A percentile compares a stretch with the other conserved stretches of the same genome.
These are phyloP conservation scores for Ormyrus thymus DNA, from an alignment of 2,888 invertebrate genomes.

Conservation along the genomic window DNA sequence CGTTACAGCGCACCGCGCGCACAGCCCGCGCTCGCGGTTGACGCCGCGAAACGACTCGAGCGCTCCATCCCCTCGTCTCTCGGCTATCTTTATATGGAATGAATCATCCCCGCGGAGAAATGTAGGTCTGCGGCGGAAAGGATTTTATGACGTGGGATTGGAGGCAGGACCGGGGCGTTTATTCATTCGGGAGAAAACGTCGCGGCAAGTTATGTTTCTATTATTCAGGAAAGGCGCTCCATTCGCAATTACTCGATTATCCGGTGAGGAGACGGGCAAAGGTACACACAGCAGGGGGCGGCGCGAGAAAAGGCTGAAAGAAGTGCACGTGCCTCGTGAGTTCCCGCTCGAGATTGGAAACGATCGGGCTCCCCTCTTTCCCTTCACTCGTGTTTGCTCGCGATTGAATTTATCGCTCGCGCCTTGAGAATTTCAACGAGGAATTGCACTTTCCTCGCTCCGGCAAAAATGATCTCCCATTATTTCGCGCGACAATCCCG, in stretches of 20 bases:
- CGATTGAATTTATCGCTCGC: conserved; percentile 54
- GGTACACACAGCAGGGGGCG: no score
- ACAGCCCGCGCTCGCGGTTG: not conserved
- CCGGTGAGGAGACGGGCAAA: conserved; percentile 36
- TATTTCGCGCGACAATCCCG: conserved; percentile 48
- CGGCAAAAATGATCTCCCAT: conserved; percentile 40
- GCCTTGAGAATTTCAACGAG: conserved; percentile 52
- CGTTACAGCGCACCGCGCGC: no score
- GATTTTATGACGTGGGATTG: conserved; percentile 13
- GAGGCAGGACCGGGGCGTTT: no score
- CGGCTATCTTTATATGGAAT: no score
- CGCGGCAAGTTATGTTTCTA: no score
- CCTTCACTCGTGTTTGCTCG: conserved; percentile 49
- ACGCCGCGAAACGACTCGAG: conserved; percentile 4
- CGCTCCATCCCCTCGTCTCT: no score
- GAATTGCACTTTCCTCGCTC: conserved; percentile 23
- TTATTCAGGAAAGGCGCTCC: no score
- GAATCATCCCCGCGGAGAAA: not conserved
- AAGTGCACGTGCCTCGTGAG: conserved; percentile 23
- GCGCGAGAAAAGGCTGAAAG: not conserved
- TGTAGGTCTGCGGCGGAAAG: not conserved
- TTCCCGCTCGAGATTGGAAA: conserved; percentile 47
- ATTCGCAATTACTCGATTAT: conserved; percentile 44
- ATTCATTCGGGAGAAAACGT: no score
- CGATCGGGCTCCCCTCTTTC: conserved; percentile 35